Conservation (phyloP, 2,888 invertebrate genomes). For the Sminthurides aquaticus region DNA sequence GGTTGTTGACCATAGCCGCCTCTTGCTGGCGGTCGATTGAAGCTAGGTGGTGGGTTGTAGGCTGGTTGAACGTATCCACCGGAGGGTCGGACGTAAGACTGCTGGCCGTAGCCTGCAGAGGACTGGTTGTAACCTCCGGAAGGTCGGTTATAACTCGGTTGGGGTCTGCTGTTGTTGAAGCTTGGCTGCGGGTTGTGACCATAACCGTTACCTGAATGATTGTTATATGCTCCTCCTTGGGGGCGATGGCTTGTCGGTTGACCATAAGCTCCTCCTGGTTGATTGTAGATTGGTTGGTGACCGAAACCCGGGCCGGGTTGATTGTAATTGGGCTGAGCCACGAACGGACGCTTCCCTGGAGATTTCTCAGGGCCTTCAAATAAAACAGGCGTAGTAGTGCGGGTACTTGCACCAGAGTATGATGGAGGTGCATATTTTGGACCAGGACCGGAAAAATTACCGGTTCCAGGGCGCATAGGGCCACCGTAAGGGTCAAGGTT, state of each 20-base stretch:
- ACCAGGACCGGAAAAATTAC: not conserved
- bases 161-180: not conserved
- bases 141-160: not conserved
- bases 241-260: no score
- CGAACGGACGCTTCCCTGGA: not conserved
- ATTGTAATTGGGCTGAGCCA: no score
- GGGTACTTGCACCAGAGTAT: slow-evolving; percentile 8
- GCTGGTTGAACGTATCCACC: not conserved
- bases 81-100: not conserved
- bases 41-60: not conserved
- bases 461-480: not conserved
- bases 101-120: not conserved
- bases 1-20: no score
- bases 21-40: not conserved
- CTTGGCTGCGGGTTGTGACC: not conserved
- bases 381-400: slow-evolving; percentile 17
- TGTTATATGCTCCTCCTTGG: not conserved
- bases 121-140: not conserved
- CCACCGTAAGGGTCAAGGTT: not conserved
- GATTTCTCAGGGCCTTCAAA: slow-evolving; percentile 10
- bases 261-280: not conserved
- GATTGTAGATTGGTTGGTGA: no score
- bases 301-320: no score
- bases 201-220: not conserved
- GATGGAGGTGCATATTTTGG: not conserved